Conservation (phyloP, 1,140 invertebrate genomes). For the Zaprionus africanus region DNA sequence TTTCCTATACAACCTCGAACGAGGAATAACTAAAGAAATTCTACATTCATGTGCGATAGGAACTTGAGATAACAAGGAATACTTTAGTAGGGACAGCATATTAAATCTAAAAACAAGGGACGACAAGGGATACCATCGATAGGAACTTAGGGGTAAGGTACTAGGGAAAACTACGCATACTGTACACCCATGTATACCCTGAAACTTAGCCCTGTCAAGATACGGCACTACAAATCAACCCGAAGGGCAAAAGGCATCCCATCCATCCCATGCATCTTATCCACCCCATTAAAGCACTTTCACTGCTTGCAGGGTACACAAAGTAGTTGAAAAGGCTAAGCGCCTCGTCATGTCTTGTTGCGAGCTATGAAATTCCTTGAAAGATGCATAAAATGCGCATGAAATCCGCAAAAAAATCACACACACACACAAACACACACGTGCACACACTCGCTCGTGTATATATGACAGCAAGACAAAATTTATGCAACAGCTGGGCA, state of each 20-base stretch:
- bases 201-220: too few relatives aligned
- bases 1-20: too few relatives aligned
- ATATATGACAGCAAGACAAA: constrained; percentile 46
- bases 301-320: constrained; percentile 22
- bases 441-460: neutral
- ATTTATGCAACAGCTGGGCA: constrained; percentile 78
- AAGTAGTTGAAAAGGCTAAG: constrained; percentile 26
- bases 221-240: neutral
- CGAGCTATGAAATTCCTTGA: constrained; percentile 63
- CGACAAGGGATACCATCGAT: too few relatives aligned
- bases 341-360: constrained; percentile 62
- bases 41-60: too few relatives aligned
- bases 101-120: too few relatives aligned
- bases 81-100: too few relatives aligned
- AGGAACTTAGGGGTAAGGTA: too few relatives aligned
- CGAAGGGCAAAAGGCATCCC: neutral
- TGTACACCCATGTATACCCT: too few relatives aligned
- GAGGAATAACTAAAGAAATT: too few relatives aligned
- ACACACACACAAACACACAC: constrained; percentile 8
- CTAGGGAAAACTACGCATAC: too few relatives aligned
- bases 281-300: neutral
- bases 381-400: constrained; percentile 68
- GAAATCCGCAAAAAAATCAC: constrained; percentile 55
- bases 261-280: too few relatives aligned
- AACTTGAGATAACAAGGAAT: too few relatives aligned